Percentiles rank a stretch among this genome's conserved stretches.
Evolutionary conservation across 2,797 vertebrate genomes (phyloP).

Genomic region (Argya squamiceps): DNA sequence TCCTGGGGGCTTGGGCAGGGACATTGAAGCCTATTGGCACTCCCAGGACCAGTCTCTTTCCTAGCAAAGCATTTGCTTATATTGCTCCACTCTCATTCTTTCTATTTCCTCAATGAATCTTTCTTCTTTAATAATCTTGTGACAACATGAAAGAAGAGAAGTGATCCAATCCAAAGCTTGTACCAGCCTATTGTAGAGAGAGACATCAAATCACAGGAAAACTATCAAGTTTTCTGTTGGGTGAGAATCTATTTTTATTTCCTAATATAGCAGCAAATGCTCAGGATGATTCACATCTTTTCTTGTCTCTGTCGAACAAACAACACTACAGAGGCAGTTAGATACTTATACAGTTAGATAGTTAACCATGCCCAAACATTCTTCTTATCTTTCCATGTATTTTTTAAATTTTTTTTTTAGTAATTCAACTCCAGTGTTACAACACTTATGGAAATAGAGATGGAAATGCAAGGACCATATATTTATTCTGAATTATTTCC

Average conservation of each 20-base stretch:
- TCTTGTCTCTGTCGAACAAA: not conserved
- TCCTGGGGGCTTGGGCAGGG: not conserved
- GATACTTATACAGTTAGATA: too few species aligned
- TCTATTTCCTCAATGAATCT: not conserved
- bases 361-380: not conserved
- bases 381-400: not conserved
- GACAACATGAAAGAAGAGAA: not conserved
- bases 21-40: not conserved
- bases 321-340: not conserved
- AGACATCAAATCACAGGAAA: not conserved
- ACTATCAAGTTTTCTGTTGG: not conserved
- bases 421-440: not conserved
- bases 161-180: not conserved
- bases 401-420: not conserved
- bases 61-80: accelerated
- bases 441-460: not conserved
- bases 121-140: not conserved
- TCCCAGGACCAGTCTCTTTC: not conserved
- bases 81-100: not conserved
- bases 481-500: not conserved
- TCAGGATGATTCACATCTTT: not conserved
- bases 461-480: not conserved
- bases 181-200: not conserved
- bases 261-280: not conserved
- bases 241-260: not conserved